Evolutionary conservation across 2,888 invertebrate genomes (phyloP), one percentile per base, ranked within the genome.

Genomic region (Anoplius nigerrimus): DNA sequence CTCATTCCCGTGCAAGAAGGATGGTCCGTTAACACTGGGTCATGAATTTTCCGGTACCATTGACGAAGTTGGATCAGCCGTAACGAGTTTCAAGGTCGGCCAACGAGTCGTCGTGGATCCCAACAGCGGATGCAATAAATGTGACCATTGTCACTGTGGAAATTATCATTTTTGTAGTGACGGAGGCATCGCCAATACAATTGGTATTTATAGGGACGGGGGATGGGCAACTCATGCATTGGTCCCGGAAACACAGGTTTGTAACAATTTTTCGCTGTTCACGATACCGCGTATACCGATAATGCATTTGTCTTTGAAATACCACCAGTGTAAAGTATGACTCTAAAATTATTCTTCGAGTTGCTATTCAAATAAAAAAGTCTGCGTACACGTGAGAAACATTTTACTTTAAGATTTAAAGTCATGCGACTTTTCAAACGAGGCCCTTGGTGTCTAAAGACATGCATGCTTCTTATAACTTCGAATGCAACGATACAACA

Each of bases 51-150:
- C 92, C 42, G 94, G 94, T 0, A 89, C 89, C 0, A 89, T 94
- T 0, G 88, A 90, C 42, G 91, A 91, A 0, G 89, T 91, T 0
- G 94, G 94, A 0, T 83, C 89, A n/a, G 87, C 88, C 0, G 92
- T 93, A 1, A 89, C 74, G 0, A 86, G 87, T 56, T 91, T 93
- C 75, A 92, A 92, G 84, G 89, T 91, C 3, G 94, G 94, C 0
- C 93, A 94, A 84, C 91, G 90, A 63, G 93, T 94, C 0, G 92
- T 91, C 2, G 91, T 94, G 0, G 94, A 94, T 81, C 94, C 94
- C 0, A 94, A 94, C 85, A 89, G 92, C 45, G 91, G 93, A 0
- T 94, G 94, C 83, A 86, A 89, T 48, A 89, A 91, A 0, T 94
- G 94, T 81, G 81, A 90, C 0, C 90, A 88, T 79, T 94, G 94